These are phyloP conservation scores for Pipra filicauda DNA, from an alignment of 2,113 vertebrate species.

Conservation along the genomic window DNA sequence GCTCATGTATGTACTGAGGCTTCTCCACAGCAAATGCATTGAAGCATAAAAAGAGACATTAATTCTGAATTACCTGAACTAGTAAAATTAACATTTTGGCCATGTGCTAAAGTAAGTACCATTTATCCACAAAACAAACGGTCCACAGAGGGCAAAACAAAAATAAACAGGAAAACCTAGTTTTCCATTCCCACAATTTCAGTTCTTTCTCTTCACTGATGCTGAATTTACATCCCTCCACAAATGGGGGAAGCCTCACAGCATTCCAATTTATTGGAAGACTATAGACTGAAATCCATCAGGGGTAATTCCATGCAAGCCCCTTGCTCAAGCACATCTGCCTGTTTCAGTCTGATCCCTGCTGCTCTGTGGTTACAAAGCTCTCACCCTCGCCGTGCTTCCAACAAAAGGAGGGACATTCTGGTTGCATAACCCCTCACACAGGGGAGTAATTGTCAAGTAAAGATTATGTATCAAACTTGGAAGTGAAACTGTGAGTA, in stretches of 20 bases:
- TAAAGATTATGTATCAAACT: neutral
- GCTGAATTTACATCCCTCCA: neutral
- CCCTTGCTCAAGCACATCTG: neutral
- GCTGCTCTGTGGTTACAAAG: neutral
- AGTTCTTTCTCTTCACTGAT: neutral
- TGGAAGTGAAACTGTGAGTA: neutral
- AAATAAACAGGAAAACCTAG: neutral
- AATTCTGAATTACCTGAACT: constrained; percentile 44
- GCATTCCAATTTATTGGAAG: neutral
- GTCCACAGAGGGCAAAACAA: neutral
- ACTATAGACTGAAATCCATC: neutral
- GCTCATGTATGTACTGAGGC: constrained; percentile 13
- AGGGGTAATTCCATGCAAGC: neutral
- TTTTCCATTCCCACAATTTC: neutral
- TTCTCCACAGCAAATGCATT: neutral
- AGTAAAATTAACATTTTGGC: constrained; percentile 4
- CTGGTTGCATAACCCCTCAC: neutral
- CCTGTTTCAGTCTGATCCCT: neutral
- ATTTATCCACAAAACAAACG: neutral
- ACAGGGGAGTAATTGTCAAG: neutral
- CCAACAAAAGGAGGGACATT: neutral
- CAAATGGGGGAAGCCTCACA: neutral
- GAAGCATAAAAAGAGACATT: neutral
- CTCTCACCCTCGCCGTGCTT: neutral
- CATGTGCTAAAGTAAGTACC: neutral